phyloP scores from a whole-genome alignment of 2,888 invertebrate genomes.

The Sipha maydis region DNA sequence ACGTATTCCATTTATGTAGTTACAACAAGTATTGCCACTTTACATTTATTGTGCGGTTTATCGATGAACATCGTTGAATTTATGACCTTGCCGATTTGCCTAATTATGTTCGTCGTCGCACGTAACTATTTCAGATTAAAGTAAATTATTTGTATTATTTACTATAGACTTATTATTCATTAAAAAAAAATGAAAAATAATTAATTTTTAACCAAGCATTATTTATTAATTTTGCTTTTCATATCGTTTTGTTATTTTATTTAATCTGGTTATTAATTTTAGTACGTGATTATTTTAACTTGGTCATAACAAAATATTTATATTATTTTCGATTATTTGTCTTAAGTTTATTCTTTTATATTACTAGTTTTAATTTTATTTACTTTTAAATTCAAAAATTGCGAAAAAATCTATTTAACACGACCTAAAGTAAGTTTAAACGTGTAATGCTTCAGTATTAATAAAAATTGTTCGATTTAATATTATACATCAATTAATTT shows the following conservation, averaged over 20 bases:
- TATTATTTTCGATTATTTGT: background rate
- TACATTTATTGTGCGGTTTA: slow-evolving; percentile 6
- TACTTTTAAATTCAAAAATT: background rate
- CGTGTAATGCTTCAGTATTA: background rate
- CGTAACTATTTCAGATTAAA: background rate
- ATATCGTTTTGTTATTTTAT: background rate
- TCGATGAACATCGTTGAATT: background rate
- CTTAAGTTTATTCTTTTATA: background rate
- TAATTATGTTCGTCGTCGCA: background rate
- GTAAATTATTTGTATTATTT: background rate
- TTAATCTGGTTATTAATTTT: background rate
- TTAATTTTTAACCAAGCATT: background rate
- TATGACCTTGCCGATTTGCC: slow-evolving; percentile 29
- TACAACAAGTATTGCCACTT: background rate
- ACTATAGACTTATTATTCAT: background rate
- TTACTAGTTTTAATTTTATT: background rate
- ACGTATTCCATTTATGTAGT: background rate
- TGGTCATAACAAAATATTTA: too few relatives aligned
- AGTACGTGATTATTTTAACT: background rate
- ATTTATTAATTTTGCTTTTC: background rate
- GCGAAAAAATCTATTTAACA: background rate
- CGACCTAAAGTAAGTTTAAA: background rate
- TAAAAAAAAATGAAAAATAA: background rate
- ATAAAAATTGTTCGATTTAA: background rate
- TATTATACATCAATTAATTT: too few relatives aligned